Percentiles rank a stretch among this genome's conserved stretches.
Evolutionary conservation across 2,797 vertebrate genomes (phyloP).

Genomic region (Adrianichthys oophorus): DNA sequence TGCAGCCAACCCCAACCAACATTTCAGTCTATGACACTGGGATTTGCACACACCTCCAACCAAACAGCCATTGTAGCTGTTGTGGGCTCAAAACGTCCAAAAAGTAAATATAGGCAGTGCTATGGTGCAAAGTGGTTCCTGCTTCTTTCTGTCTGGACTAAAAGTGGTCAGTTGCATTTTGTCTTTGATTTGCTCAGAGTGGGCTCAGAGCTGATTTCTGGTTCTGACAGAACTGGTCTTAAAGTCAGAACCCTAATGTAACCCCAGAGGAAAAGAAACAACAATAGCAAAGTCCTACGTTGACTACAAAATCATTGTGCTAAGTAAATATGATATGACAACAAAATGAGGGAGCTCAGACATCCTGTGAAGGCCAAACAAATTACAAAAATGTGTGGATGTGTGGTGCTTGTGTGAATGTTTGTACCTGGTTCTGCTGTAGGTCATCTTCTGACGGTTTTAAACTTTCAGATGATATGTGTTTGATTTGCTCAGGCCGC

Average conservation of each 20-base stretch:
- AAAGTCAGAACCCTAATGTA: neutral
- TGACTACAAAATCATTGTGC: too few relatives aligned
- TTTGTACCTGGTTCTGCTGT: constrained; percentile 31
- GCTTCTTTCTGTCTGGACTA: neutral
- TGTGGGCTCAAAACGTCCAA: neutral
- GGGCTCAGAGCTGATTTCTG: neutral
- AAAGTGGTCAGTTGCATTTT: neutral
- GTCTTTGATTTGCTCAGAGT: neutral
- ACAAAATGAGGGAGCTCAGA: neutral
- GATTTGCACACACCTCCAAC: too few relatives aligned
- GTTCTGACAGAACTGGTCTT: neutral
- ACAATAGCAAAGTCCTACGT: too few relatives aligned
- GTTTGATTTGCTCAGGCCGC: constrained; percentile 82
- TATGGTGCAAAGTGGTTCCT: neutral
- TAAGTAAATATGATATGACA: neutral
- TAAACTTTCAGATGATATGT: constrained; percentile 81
- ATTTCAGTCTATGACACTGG: too few relatives aligned
- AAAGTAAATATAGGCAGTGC: too few relatives aligned
- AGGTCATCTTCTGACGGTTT: constrained; percentile 82
- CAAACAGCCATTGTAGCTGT: neutral
- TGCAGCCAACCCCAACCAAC: too few relatives aligned
- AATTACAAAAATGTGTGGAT: neutral
- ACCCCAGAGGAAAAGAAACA: neutral
- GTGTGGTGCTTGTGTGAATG: neutral
- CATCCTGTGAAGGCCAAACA: neutral